Conservation (phyloP, 2,797 vertebrate genomes). For the Tragelaphus oryx region DNA sequence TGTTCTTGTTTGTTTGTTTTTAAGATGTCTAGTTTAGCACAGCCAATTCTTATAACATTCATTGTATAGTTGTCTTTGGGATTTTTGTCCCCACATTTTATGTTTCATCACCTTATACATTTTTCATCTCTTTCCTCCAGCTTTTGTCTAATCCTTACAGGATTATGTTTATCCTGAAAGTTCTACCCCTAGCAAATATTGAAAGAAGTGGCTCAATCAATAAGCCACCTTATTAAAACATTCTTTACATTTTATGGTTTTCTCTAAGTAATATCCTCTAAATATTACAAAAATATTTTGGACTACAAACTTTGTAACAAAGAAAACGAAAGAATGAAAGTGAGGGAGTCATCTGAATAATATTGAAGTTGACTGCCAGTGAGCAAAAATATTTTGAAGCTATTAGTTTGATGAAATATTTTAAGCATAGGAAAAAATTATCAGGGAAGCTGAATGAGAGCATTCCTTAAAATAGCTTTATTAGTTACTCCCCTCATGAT, state of each 20-base stretch:
- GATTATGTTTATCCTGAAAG: neutral
- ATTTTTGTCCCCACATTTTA: neutral
- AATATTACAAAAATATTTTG: neutral
- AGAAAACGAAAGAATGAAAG: neutral
- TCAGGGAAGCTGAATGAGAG: slow-evolving; percentile 73
- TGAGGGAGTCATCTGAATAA: neutral
- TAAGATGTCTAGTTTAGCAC: neutral
- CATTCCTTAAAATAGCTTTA: slow-evolving; percentile 72
- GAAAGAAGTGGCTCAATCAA: neutral
- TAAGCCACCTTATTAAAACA: neutral
- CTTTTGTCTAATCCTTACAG: neutral
- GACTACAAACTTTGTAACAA: neutral
- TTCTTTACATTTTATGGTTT: neutral
- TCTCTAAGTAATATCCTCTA: neutral
- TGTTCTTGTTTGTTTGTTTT: neutral
- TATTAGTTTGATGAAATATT: slow-evolving; percentile 45
- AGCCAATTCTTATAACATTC: neutral
- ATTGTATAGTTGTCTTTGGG: neutral
- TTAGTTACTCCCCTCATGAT: slow-evolving; percentile 70
- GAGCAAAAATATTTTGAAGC: neutral
- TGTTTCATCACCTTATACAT: neutral
- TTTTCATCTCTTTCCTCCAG: neutral
- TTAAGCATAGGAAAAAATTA: slow-evolving; percentile 57
- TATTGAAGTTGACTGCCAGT: neutral
- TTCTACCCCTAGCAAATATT: neutral